Evolutionary conservation across 2,113 vertebrate genomes (phyloP), one percentile per base, ranked within the genome.

Genomic region (Gymnobelideus leadbeateri): DNA sequence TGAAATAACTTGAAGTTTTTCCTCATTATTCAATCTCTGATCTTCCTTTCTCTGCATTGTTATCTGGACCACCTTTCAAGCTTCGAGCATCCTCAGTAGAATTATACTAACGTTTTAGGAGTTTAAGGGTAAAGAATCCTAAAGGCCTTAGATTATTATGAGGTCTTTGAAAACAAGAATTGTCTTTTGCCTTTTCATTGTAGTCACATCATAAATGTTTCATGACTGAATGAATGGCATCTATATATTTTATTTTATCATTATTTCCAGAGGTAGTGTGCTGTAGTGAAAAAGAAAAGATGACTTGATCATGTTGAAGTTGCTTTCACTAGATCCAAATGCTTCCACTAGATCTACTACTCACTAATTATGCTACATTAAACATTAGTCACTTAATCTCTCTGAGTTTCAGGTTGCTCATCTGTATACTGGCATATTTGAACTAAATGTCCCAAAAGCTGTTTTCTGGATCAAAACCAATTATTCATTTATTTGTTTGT

Each of bases 1-100:
- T 37, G 57, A 68, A 37, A 37, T 3, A 31, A 68, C 14, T 68
- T 68, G 16, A 77, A 28, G 12, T 77, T 77, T 77, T n/a, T 77
- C 14, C 37, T 77, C 31, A 77, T 3, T 77, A n/a, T n/a, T 5
- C 37, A 12, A n/a, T 77, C 14, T 77, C 31, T 57, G 55, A 57
- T 57, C 12, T 77, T n/a, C 11, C 14, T 77, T n/a, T 77, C 37
- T 77, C 61, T 37, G 12, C 3, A 68, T 77, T n/a, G 12, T 77
- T 77, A 37, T 5, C 16, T 28, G 4, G 28, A 61, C 21, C 37
- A 68, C 0, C 37, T n/a, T 77, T 77, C 16, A n/a, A 37, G 6
- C 12, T n/a, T 77, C 19, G 14, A n/a, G 1, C 12, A 5, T 37
- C 1, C 1, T 0, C 0, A 14, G 14, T 77, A n/a, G 31, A 77